These are phyloP conservation scores for Lepidotrigona ventralis DNA, from an alignment of 1,140 invertebrate species.

Conservation along the genomic window DNA sequence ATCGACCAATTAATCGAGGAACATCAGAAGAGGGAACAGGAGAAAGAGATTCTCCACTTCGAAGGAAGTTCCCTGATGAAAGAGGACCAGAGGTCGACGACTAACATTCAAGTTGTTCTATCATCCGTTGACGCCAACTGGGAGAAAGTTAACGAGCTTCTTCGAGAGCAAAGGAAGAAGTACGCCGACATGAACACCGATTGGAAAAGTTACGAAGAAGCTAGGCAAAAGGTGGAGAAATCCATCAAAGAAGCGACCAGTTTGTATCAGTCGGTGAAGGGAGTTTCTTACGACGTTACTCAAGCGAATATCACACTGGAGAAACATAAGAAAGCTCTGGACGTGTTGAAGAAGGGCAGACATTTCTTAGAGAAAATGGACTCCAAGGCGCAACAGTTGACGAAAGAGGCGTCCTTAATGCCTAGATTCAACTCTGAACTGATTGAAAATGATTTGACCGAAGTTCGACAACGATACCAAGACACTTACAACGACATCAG, in stretches of 20 bases:
- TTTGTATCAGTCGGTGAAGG: constrained; percentile 81
- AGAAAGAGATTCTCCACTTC: constrained; percentile 83
- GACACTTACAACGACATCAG: constrained; percentile 85
- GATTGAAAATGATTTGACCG: constrained; percentile 84
- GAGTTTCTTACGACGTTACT: constrained; percentile 84
- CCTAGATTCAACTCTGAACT: constrained; percentile 85
- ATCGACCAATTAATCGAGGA: constrained; percentile 79
- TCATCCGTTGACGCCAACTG: constrained; percentile 88
- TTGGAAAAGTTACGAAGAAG: constrained; percentile 88
- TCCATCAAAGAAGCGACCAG: constrained; percentile 85
- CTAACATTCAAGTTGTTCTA: constrained; percentile 88
- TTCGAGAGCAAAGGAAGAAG: constrained; percentile 88
- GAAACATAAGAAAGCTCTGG: constrained; percentile 87
- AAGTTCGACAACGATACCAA: constrained; percentile 87
- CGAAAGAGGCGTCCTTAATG: constrained; percentile 87
- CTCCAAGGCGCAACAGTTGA: constrained; percentile 85
- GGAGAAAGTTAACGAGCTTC: constrained; percentile 87
- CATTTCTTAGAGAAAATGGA: constrained; percentile 88
- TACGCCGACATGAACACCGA: constrained; percentile 86
- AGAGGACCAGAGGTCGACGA: constrained; percentile 89
- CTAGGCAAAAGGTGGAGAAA: constrained; percentile 84
- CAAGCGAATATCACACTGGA: constrained; percentile 83
- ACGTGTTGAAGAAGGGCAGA: constrained; percentile 88
- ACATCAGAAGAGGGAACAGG: constrained; percentile 77
- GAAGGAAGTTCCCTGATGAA: constrained; percentile 89